Evolutionary conservation across 2,797 vertebrate genomes (phyloP), one percentile per base, ranked within the genome.

Genomic region (Etheostoma nigrum): DNA sequence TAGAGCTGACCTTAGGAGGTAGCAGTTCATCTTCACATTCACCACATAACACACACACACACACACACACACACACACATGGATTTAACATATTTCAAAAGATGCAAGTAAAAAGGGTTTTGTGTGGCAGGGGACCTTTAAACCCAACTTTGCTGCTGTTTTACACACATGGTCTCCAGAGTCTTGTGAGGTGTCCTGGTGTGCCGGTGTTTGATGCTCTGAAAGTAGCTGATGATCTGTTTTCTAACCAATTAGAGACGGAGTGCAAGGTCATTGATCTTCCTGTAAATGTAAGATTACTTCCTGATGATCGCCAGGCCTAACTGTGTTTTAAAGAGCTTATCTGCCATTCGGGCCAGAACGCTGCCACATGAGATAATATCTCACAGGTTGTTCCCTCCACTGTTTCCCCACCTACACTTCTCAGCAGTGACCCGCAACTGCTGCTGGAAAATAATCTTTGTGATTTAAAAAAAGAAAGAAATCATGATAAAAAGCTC

Each of bases 231-330:
- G 76, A 81, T 84, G 80, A 77, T 85, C 76, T 70, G 72, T 72
- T 88, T 89, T 90, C 86, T 72, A 76, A 86, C 88, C 90, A 89
- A 91, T 93, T 91, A 92, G 74, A 86, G 79, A 49, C 1, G 6
- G 74, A 67, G 81, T n/a, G 33, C 58, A 11, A 82, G 87, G 88
- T 87, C 86, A 91, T 86, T 86, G 88, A 92, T 90, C 88, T 83
- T 79, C 79, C 70, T 33, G 44, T 89, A 86, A 88, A 90, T 77
- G 87, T 78, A 80, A 89, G 88, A 90, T 91, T 85, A 84, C 89
- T 92, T 91, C 84, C 83, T 88, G 79, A 78, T 77, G 68, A 87
- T 88, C 78, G 58, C 54, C 21, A 30, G 82, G 76, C 67, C 70
- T 68, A 59, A 48, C 74, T 76, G 79, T 86, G 86, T 84, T 40